Conservation (phyloP, 2,113 vertebrate genomes). For the Elachura formosa region DNA sequence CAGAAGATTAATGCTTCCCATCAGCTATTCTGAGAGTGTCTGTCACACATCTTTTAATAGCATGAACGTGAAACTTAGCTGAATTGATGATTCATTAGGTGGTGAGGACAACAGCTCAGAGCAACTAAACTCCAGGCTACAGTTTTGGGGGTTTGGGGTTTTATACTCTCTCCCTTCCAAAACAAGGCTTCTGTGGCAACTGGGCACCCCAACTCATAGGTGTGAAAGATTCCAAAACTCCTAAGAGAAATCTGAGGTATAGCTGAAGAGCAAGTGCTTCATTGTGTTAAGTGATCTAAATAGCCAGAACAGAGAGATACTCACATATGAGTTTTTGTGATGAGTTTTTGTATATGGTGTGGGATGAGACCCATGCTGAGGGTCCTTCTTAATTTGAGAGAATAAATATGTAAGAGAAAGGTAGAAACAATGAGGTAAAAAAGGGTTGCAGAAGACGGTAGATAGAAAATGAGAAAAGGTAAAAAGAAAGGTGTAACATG, state of each 20-base stretch:
- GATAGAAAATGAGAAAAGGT: neutral
- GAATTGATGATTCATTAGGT: neutral
- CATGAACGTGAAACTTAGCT: neutral
- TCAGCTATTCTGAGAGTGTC: neutral
- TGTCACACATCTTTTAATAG: neutral
- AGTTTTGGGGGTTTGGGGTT: neutral
- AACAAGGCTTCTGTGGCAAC: neutral
- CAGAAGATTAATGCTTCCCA: neutral
- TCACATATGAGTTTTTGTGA: neutral
- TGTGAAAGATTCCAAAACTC: neutral
- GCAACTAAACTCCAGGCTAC: neutral
- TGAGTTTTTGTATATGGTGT: neutral
- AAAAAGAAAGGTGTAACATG: neutral
- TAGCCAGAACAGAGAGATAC: neutral
- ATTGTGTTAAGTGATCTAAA: neutral
- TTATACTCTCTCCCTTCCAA: neutral
- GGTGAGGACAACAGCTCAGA: neutral
- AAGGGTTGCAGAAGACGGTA: neutral
- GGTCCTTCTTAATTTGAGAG: neutral
- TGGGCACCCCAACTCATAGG: neutral
- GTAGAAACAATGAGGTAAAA: neutral
- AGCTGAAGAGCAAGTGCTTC: neutral
- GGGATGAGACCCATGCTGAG: neutral
- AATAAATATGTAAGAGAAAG: neutral
- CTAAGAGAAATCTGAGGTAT: neutral